These are phyloP conservation scores for Dissostichus mawsoni DNA, from an alignment of 2,113 vertebrate species.

Conservation along the genomic window DNA sequence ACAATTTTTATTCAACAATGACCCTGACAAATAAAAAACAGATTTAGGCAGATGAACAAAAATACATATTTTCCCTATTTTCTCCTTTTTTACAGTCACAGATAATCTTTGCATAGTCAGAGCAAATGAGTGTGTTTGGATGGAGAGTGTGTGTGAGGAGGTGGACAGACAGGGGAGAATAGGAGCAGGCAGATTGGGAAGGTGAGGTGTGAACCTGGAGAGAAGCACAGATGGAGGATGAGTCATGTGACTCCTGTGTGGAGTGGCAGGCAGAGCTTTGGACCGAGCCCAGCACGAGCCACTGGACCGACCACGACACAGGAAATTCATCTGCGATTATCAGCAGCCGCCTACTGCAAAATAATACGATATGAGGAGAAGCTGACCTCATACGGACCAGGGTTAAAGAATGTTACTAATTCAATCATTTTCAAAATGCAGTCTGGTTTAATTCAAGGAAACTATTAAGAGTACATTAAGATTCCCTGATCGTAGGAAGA, in stretches of 20 bases:
- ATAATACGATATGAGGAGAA: background rate
- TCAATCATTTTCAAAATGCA: slow-evolving; percentile 5
- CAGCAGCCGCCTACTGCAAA: slow-evolving; percentile 13
- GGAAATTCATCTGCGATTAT: slow-evolving; percentile 30
- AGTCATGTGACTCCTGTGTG: slow-evolving; percentile 70
- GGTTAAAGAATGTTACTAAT: slow-evolving; percentile 8
- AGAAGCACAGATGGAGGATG: slow-evolving; percentile 79
- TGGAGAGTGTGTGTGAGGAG: slow-evolving; percentile 25
- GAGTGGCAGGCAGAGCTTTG: slow-evolving; percentile 55
- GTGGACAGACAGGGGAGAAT: slow-evolving; percentile 34
- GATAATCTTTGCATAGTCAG: slow-evolving; percentile 62
- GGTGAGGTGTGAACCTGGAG: slow-evolving; percentile 70
- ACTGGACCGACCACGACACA: slow-evolving; percentile 25
- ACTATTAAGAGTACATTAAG: slow-evolving; percentile 35
- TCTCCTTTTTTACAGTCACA: slow-evolving; percentile 24
- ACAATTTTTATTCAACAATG: slow-evolving; percentile 53
- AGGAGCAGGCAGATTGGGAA: slow-evolving; percentile 58
- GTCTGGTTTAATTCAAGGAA: slow-evolving; percentile 42
- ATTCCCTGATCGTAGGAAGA: slow-evolving; percentile 46
- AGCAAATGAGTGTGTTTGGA: slow-evolving; percentile 27
- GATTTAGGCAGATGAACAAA: slow-evolving; percentile 27
- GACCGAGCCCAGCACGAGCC: slow-evolving; percentile 35
- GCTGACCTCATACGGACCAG: background rate
- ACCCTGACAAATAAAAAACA: slow-evolving; percentile 42
- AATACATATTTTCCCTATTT: slow-evolving; percentile 11